Evolutionary conservation across 2,113 vertebrate genomes (phyloP), one percentile per base, ranked within the genome.

Genomic region (Ardeotis arabs): DNA sequence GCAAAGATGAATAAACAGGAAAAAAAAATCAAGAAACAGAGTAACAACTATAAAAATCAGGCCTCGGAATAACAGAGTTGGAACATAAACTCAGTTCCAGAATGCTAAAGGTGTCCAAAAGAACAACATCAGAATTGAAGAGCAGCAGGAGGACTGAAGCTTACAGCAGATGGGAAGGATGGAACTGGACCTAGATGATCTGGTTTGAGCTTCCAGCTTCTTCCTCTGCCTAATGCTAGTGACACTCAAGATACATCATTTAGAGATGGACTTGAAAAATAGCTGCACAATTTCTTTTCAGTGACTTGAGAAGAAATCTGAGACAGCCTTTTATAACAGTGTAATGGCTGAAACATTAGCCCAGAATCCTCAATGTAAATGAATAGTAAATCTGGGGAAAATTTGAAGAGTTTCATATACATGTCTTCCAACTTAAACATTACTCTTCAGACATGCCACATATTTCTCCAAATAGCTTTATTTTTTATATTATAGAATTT

Each of bases 391-490:
- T 22, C 33, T 53, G 10, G 13, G 14, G 16, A 49, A 90, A 74
- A 39, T 10, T 1, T 56, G 10, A 70, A 75, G 14, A 33, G 2
- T 37, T 91, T 69, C 37, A 14, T 7, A 8, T 18, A 49, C 2
- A 8, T 4, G 6, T 39, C 17, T 77, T 60, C 41, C 14, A 64
- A 8, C 17, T 47, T 83, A 24, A 56, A 31, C 7, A 64, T 63
- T 64, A 60, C 37, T 59, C 31, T 76, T 45, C 4, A 4, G 4
- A 4, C 6, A 68, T 59, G 16, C 0, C 16, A 58, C 1, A 0
- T 10, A 67, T 50, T 59, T 2, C 23, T 73, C 8, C 18, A 60
- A 25, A 25, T 5, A 66, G 4, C 37, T 93, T 69, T 64, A 4
- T 29, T 55, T 67, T 64, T 6, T 59, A 8, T 37, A 50, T 12